A percentile compares a stretch with the other conserved stretches of the same genome.
Evolutionary conservation across 2,888 invertebrate species (phyloP).

Genomic region (Parasteatoda lunata): DNA sequence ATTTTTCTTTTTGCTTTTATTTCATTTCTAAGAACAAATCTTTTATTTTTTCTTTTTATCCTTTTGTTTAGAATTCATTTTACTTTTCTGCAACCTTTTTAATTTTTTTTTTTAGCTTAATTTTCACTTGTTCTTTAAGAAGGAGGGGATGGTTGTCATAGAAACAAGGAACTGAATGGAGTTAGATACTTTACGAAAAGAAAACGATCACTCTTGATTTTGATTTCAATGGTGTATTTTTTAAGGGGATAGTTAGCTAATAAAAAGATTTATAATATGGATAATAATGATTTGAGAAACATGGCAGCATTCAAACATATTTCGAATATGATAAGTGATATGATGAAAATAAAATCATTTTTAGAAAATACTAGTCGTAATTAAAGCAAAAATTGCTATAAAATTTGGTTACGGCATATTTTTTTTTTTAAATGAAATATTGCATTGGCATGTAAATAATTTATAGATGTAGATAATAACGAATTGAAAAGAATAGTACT

Average conservation of each 20-base stretch:
- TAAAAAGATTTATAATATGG: not conserved
- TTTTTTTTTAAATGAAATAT: too few species aligned
- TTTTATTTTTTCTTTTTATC: not conserved
- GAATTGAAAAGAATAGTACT: too few species aligned
- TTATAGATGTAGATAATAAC: too few species aligned
- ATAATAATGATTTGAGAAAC: too few species aligned
- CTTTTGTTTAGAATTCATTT: constrained; percentile 15
- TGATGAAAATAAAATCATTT: too few species aligned
- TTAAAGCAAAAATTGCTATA: too few species aligned
- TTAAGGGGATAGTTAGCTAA: constrained; percentile 5
- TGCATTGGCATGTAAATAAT: too few species aligned
- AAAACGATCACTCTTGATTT: constrained; percentile 22
- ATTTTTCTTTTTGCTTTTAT: constrained; percentile 12
- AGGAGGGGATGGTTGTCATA: constrained; percentile 8
- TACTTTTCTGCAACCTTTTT: constrained; percentile 4
- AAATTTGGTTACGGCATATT: too few species aligned
- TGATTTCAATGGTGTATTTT: constrained; percentile 2
- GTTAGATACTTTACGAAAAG: constrained; percentile 3
- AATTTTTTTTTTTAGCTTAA: not conserved
- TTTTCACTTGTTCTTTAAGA: constrained; percentile 11
- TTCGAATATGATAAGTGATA: too few species aligned
- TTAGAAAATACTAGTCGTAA: too few species aligned
- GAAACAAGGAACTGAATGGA: constrained; percentile 4
- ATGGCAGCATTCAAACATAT: too few species aligned
- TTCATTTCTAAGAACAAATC: not conserved